phyloP scores from a whole-genome alignment of 2,888 invertebrate genomes.

The Dynastes maya region DNA sequence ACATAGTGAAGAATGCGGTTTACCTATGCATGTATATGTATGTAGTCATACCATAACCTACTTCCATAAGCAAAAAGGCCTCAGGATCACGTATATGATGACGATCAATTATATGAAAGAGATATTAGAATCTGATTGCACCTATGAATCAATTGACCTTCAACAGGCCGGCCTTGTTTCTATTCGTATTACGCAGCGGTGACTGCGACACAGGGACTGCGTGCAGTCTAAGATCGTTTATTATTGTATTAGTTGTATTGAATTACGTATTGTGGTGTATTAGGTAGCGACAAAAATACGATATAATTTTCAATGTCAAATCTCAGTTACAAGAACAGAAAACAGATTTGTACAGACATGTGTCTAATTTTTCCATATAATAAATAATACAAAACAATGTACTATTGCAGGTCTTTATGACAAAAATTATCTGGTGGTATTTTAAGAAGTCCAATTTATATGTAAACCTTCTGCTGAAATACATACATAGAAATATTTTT shows the following conservation, averaged over 20 bases:
- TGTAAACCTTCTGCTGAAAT: no score
- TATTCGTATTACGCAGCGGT: conserved; percentile 20
- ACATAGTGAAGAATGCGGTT: no score
- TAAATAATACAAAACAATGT: no score
- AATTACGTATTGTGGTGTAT: conserved; percentile 11
- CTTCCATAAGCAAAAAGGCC: background rate
- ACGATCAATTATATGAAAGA: conserved; percentile 13
- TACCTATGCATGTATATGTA: no score
- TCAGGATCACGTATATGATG: background rate
- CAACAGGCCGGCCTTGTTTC: conserved; percentile 14
- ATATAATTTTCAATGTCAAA: conserved; percentile 6
- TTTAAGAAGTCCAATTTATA: no score
- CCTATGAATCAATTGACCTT: conserved; percentile 29
- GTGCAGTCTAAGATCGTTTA: conserved; percentile 6
- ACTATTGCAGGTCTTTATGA: no score
- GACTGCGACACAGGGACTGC: background rate
- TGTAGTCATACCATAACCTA: background rate
- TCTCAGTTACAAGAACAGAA: no score
- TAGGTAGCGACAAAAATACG: background rate
- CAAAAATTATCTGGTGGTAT: no score
- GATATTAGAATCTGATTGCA: conserved; percentile 26
- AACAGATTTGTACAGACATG: no score
- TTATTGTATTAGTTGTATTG: conserved; percentile 17
- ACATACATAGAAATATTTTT: no score
- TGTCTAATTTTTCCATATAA: no score